Base-by-base conservation (phyloP, 2,113 vertebrate species). In the Anser cygnoides region DNA sequence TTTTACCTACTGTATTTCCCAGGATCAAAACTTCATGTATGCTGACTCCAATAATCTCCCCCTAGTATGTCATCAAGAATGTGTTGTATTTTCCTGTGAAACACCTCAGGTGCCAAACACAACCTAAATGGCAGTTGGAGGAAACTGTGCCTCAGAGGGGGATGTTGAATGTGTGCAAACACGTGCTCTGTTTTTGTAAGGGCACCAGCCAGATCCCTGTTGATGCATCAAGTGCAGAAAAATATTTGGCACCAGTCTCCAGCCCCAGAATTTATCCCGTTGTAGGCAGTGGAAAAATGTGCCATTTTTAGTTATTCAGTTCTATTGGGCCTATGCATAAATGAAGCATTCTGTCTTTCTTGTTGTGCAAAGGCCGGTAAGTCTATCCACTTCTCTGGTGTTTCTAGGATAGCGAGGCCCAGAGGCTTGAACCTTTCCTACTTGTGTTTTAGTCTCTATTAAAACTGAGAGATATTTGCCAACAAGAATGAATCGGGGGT, bases 91-190 rank as follows among this genome's bases (percentile, higher is more conserved):
- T 95, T 93, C 87, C 91, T 70, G 74, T 50, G 74, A 78, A 65
- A 87, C 83, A 71, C 70, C 54, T 93, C 78, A 41, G 70, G 74
- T 84, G 95, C 95, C 95, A 97, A 96, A 54, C 77, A 95, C 84
- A 96, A 95, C 84, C 54, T 11, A 18, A 84, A 73, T 2, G 11
- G 44, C 66, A 92, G 77, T 84, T 76, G 46, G 61, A 93, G 91
- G 87, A 93, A 95, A 79, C 81, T 26, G 43, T 73, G 43, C 62
- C 93, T 93, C 31, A 0, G 44, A 96, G 93, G 74, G 50, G 46
- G 52, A 82, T 76, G 71, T 41, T 95, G 95, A 91, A 93, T 58
- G 58, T 85, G 74, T 43, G 57, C 91, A 95, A 95, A 95, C 89
- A 93, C 1, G 0, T 44, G 44, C 62, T 87, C 73, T 96, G 96